Evolutionary conservation across 2,113 vertebrate genomes (phyloP).

Genomic region (Lepus timidus): DNA sequence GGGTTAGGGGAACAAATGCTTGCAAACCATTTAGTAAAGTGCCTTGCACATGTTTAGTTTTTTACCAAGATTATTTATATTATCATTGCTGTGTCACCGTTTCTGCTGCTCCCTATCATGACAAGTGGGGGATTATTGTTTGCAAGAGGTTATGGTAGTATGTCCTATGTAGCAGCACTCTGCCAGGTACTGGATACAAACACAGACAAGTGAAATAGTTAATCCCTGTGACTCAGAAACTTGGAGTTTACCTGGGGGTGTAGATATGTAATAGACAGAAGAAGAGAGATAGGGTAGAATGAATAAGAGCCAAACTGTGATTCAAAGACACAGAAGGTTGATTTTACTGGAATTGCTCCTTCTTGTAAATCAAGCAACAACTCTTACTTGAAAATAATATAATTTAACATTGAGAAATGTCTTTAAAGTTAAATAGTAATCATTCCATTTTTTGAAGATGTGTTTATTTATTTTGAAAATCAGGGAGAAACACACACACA

Average conservation of each 20-base stretch:
- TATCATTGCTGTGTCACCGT: background rate
- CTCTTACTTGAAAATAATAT: background rate
- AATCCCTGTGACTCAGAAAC: background rate
- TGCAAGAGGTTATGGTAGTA: background rate
- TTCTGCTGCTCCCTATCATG: background rate
- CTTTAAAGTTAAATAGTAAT: conserved; percentile 5
- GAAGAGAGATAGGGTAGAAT: background rate
- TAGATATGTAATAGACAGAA: background rate
- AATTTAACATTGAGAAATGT: background rate
- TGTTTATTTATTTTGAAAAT: too few species aligned
- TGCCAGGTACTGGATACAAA: background rate
- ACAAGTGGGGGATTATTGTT: background rate
- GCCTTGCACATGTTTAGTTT: background rate
- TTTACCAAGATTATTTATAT: background rate
- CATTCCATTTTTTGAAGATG: background rate
- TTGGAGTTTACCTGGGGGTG: background rate
- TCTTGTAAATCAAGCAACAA: background rate
- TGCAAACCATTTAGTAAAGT: background rate
- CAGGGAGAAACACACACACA: too few species aligned
- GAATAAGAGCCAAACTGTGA: background rate
- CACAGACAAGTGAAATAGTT: background rate
- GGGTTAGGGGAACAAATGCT: background rate
- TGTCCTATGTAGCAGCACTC: background rate
- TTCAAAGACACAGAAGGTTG: background rate
- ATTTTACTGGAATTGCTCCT: background rate